Percentiles rank a stretch among this genome's conserved stretches.
phyloP scores from a whole-genome alignment of 2,113 vertebrate genomes.

The Meriones unguiculatus region DNA sequence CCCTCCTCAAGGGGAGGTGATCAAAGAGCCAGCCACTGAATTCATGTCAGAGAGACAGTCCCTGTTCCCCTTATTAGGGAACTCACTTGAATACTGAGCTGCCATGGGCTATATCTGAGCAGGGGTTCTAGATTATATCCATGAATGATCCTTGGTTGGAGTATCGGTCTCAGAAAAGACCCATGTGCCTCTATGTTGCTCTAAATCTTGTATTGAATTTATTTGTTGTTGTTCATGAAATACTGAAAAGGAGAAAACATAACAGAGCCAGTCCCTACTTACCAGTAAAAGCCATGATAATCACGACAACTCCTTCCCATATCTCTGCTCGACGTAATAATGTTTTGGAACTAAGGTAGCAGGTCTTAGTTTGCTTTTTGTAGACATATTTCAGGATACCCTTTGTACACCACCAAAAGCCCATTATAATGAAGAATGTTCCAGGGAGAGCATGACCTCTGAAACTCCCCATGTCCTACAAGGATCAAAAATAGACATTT shows the following conservation, averaged over 20 bases:
- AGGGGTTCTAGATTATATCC: too few species aligned
- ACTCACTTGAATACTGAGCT: too few species aligned
- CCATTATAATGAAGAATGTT: slow-evolving; percentile 92
- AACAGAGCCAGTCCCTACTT: slow-evolving; percentile 72
- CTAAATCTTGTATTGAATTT: background rate
- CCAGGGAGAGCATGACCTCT: slow-evolving; percentile 96
- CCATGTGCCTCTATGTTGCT: background rate
- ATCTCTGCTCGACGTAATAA: slow-evolving; percentile 93
- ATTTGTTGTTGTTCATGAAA: background rate
- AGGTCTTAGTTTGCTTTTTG: slow-evolving; percentile 91
- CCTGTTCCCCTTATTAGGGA: too few species aligned
- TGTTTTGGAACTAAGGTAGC: slow-evolving; percentile 89
- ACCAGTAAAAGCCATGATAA: slow-evolving; percentile 93
- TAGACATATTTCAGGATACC: slow-evolving; percentile 91
- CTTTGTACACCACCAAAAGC: slow-evolving; percentile 96
- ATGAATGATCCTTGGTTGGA: too few species aligned
- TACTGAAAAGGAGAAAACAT: slow-evolving; percentile 1
- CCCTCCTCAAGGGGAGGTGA: too few species aligned
- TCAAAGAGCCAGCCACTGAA: too few species aligned
- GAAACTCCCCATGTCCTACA: slow-evolving; percentile 92
- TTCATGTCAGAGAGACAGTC: too few species aligned
- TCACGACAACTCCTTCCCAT: slow-evolving; percentile 89
- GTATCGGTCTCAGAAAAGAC: too few species aligned
- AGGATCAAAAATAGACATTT: slow-evolving; percentile 43
- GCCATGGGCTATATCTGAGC: too few species aligned